A percentile compares a stretch with the other conserved stretches of the same genome.
Evolutionary conservation across 2,113 vertebrate genomes (phyloP).

Genomic region (Megaceryle maxima): DNA sequence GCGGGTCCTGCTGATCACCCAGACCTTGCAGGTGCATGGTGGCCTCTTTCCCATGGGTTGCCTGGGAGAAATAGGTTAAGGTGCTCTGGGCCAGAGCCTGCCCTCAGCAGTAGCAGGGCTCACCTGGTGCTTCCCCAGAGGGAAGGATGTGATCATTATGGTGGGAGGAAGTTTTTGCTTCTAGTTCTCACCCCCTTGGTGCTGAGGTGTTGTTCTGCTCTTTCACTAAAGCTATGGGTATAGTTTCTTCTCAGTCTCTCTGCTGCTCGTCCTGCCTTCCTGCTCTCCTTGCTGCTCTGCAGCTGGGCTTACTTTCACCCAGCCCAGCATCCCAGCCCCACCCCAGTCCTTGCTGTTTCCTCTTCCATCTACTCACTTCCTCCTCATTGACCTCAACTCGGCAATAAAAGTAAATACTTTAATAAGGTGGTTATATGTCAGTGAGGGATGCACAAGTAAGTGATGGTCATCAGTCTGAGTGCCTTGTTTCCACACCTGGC

Average conservation of each 20-base stretch:
- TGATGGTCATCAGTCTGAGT: neutral
- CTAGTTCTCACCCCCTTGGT: neutral
- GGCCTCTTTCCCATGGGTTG: neutral
- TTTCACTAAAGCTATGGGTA: neutral
- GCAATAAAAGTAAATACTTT: neutral
- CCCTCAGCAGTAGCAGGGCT: neutral
- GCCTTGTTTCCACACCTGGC: neutral
- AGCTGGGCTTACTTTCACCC: neutral
- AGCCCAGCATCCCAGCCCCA: neutral
- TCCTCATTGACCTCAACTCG: neutral
- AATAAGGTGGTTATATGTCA: neutral
- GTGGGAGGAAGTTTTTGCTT: neutral
- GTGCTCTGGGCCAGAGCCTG: neutral
- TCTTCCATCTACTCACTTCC: neutral
- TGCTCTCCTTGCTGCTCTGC: neutral
- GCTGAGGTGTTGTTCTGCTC: neutral
- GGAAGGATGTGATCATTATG: neutral
- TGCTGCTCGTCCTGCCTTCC: neutral
- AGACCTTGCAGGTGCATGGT: neutral
- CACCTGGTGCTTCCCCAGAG: neutral
- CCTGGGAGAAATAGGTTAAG: neutral
- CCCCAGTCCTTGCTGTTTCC: neutral
- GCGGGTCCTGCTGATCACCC: neutral
- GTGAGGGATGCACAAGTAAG: accelerated
- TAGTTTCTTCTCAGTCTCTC: neutral